phyloP scores from a whole-genome alignment of 2,113 vertebrate genomes.

The Rhinolophus sinicus region DNA sequence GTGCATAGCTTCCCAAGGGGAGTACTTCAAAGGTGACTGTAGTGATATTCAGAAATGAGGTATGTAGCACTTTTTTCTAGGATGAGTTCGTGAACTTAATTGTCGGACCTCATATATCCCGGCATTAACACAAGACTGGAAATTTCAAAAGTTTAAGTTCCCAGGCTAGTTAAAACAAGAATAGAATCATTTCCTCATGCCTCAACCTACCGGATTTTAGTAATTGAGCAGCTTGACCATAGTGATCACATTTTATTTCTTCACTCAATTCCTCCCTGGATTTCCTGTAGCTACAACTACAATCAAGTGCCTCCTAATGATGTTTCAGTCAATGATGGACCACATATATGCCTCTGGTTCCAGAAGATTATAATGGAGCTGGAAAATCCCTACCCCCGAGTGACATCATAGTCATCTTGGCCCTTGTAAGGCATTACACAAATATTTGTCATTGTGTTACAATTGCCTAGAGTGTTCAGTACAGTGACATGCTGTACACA shows the following conservation, averaged over 20 bases:
- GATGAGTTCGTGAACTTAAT: too few species aligned
- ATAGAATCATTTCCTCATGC: not conserved
- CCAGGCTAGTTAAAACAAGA: not conserved
- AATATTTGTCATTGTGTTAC: too few species aligned
- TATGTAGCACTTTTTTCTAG: too few species aligned
- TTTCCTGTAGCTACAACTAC: not conserved
- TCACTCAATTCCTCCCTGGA: not conserved
- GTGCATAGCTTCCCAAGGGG: too few species aligned
- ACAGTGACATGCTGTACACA: too few species aligned
- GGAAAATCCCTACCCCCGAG: not conserved
- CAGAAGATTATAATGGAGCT: too few species aligned
- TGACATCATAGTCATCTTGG: not conserved
- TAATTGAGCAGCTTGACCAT: not conserved
- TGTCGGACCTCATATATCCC: too few species aligned
- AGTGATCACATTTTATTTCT: not conserved
- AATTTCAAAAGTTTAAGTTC: not conserved
- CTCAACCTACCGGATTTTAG: not conserved
- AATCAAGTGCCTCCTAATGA: not conserved
- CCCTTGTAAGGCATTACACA: not conserved
- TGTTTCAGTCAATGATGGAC: not conserved
- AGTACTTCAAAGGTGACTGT: too few species aligned
- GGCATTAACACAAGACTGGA: not conserved
- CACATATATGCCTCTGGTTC: not conserved
- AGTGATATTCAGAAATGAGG: too few species aligned
- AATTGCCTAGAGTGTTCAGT: too few species aligned